Conservation (phyloP, 1,140 invertebrate species). For the Drosophila sulfurigaster region DNA sequence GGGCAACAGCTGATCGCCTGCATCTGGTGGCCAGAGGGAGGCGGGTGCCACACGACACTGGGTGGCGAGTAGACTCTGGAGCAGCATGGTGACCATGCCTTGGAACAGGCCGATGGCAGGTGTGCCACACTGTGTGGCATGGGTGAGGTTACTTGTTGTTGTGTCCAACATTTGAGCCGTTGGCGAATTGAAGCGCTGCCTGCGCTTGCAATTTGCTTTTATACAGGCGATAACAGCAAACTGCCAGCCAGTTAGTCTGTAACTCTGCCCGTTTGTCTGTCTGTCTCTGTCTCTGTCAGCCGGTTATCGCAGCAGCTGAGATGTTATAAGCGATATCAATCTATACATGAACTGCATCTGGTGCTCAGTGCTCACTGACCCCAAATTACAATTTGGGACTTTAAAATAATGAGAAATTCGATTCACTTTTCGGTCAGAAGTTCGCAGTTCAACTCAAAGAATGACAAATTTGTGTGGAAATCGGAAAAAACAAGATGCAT, state of each 20-base stretch:
- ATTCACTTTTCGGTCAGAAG: no score
- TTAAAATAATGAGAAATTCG: no score
- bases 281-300: neutral
- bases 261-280: no score
- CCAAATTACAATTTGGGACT: no score
- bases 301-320: no score
- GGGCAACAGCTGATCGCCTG: conserved; percentile 85
- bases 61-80: conserved; percentile 86
- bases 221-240: conserved; percentile 63
- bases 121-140: conserved; percentile 12
- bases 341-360: neutral
- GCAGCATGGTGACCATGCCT: conserved; percentile 85
- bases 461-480: no score
- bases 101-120: conserved; percentile 57
- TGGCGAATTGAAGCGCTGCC: conserved; percentile 34
- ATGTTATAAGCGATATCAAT: neutral
- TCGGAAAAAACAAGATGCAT: no score
- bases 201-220: conserved; percentile 47
- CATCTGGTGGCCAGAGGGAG: conserved; percentile 86
- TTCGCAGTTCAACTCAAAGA: no score
- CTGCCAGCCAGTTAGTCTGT: conserved; percentile 11
- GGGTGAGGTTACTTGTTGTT: conserved; percentile 7
- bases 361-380: conserved; percentile 6
- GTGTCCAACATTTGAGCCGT: conserved; percentile 46
- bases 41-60: conserved; percentile 86